Evolutionary conservation across 2,797 vertebrate species (phyloP).

Genomic region (Gymnothorax reevesii): DNA sequence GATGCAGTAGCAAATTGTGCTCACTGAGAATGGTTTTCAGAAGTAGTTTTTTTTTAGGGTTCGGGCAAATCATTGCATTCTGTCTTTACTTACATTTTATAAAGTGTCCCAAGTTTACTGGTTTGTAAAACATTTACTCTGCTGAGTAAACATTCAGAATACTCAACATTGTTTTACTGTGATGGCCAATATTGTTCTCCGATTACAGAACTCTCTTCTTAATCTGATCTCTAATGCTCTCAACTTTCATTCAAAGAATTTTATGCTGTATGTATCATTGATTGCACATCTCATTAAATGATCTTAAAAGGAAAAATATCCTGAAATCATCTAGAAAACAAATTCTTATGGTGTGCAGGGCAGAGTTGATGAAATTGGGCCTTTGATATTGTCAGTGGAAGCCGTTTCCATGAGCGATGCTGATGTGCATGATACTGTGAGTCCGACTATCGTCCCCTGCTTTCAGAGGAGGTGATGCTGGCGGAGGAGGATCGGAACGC

Average conservation of each 20-base stretch:
- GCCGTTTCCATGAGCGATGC: neutral
- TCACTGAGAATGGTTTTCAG: no score
- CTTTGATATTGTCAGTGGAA: neutral
- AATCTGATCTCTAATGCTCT: neutral
- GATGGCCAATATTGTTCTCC: neutral
- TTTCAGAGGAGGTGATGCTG: constrained; percentile 93
- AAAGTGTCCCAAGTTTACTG: no score
- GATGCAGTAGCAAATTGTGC: no score
- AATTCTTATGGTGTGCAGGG: neutral
- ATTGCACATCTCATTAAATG: neutral
- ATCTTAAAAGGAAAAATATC: neutral
- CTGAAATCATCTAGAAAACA: neutral
- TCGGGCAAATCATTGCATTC: no score
- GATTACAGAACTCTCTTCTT: neutral
- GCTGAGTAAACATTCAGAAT: neutral
- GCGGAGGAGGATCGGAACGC: constrained; percentile 95
- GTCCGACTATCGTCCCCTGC: constrained; percentile 19
- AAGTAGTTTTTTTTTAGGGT: no score
- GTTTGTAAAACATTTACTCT: no score
- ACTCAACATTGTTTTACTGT: neutral
- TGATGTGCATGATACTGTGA: neutral
- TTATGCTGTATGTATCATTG: neutral
- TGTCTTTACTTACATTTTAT: no score
- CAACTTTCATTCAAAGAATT: neutral
- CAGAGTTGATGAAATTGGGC: neutral